Evolutionary conservation across 1,140 invertebrate species (phyloP).

Genomic region (Sarcophaga bullata): DNA sequence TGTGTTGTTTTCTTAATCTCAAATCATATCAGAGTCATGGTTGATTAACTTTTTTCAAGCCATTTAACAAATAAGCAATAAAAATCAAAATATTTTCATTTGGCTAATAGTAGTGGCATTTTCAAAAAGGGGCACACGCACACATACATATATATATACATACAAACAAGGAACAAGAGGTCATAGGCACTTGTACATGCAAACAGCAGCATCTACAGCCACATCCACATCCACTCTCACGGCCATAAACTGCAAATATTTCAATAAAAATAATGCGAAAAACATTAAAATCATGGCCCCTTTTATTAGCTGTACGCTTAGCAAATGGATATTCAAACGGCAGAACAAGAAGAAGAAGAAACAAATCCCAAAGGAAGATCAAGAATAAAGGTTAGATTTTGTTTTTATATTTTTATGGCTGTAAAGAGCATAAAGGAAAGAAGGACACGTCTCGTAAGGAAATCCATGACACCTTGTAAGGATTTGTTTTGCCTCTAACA

Average conservation of each 20-base stretch:
- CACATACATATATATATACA: neutral
- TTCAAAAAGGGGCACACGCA: neutral
- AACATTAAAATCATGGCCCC: neutral
- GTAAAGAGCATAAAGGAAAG: neutral
- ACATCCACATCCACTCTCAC: neutral
- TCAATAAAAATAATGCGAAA: neutral
- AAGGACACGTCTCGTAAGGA: neutral
- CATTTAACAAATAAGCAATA: constrained; percentile 65
- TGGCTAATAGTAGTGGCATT: constrained; percentile 34
- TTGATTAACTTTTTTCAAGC: constrained; percentile 63
- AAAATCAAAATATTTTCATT: constrained; percentile 44
- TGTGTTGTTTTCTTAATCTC: constrained; percentile 11
- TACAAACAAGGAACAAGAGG: neutral
- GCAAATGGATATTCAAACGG: neutral
- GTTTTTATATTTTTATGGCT: neutral
- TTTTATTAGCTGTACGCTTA: too few relatives aligned
- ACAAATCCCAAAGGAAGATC: neutral
- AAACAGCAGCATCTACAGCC: too few relatives aligned
- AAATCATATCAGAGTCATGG: constrained; percentile 59
- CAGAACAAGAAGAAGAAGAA: too few relatives aligned
- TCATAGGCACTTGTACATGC: neutral
- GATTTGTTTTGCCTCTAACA: neutral
- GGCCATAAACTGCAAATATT: constrained; percentile 11
- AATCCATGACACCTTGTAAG: neutral
- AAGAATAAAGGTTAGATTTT: neutral